phyloP scores from a whole-genome alignment of 2,113 vertebrate species.

The Emydura subglobosa region DNA sequence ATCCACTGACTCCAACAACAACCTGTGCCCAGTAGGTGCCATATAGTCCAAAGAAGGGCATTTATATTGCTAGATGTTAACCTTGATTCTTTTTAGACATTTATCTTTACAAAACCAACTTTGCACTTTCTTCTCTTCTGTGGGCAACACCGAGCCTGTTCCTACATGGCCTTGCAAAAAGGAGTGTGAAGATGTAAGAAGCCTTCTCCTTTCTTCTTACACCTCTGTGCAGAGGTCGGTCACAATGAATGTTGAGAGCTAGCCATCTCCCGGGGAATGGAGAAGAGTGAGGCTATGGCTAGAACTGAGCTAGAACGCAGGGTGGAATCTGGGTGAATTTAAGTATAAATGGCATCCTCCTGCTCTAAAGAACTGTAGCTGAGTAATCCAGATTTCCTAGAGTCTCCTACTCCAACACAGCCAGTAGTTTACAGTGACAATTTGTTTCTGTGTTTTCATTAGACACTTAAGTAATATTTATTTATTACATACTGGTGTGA shows the following conservation, averaged over 20 bases:
- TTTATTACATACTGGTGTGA: background rate
- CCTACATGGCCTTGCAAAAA: too few species aligned
- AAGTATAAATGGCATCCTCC: background rate
- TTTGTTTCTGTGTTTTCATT: background rate
- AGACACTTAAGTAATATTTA: background rate
- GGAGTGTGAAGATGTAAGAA: too few species aligned
- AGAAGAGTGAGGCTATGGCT: background rate
- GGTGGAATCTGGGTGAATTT: background rate
- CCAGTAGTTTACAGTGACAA: background rate
- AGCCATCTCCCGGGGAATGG: background rate
- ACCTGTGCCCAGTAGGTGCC: background rate
- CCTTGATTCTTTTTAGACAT: too few species aligned
- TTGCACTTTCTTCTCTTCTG: too few species aligned
- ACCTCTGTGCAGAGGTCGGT: too few species aligned
- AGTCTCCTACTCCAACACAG: background rate
- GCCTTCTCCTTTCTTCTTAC: too few species aligned
- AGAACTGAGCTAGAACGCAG: background rate
- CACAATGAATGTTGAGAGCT: too few species aligned
- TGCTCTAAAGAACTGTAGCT: background rate
- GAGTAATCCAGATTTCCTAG: background rate
- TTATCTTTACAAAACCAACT: too few species aligned
- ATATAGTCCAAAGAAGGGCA: too few species aligned
- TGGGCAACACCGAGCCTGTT: too few species aligned
- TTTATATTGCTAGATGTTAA: too few species aligned
- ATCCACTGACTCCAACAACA: background rate